Evolutionary conservation across 2,888 invertebrate species (phyloP), one percentile per base, ranked within the genome.

Genomic region (Dryocosmus kuriphilus): DNA sequence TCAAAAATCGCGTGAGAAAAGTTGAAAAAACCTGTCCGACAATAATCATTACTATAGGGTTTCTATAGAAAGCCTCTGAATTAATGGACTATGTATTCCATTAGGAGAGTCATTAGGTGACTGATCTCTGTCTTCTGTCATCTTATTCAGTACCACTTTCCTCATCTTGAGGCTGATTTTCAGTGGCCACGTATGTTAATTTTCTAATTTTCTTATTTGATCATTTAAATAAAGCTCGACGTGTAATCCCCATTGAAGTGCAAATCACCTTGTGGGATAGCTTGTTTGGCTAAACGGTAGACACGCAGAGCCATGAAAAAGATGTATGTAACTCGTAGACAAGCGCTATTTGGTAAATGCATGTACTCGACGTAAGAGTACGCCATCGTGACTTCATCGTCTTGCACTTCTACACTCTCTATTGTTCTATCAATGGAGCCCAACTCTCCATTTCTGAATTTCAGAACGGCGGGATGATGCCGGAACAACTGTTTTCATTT

Each of bases 351-450:
- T 82, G 80, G 85, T 83, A 79, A 80, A 81, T 79, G 83, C 80
- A 71, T 80, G 75, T 51, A 78, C 82, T 76, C 75, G 77, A 79
- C 78, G 84, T 84, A 80, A 84, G 83, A 75, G 82, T 82, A 82
- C 82, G 77, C 80, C 76, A 82, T 86, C 87, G 84, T 88, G 88
- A 88, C 86, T 86, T 86, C 85, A 88, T 88, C 87, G 87, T 87
- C 86, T 84, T 84, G 82, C 83, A 86, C 85, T 84, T 86, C 83
- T 80, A 77, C 82, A 77, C 85, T 78, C 79, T 78, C 84, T 85
- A 86, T 86, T 86, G 86, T 86, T 86, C 86, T 84, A 85, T 83
- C 83, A 85, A 85, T 85, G 85, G 82, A 83, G 81, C 77, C 57
- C 75, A 9, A 41, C 35, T 46, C 67, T 61, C 24, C 11, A 57